Conservation (phyloP, 2,113 vertebrate genomes). For the Eolophus roseicapilla region DNA sequence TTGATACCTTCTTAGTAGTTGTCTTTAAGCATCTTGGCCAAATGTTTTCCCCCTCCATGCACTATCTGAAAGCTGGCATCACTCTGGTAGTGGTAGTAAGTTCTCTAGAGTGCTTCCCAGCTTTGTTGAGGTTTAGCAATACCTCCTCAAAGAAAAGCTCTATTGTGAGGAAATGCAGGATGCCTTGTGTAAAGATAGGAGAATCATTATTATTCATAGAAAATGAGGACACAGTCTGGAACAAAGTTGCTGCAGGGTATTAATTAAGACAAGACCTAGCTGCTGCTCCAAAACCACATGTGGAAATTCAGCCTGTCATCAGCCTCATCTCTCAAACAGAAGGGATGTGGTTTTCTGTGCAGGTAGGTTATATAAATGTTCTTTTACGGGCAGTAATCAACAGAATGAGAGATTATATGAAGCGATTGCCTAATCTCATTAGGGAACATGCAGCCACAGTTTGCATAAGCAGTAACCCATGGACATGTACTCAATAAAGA, state of each 20-base stretch:
- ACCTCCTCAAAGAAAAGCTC: not conserved
- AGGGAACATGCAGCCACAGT: not conserved
- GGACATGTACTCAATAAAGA: not conserved
- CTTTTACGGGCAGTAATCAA: slow-evolving; percentile 24
- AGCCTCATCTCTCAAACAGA: slow-evolving; percentile 13
- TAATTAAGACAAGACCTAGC: slow-evolving; percentile 19
- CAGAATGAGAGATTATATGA: slow-evolving; percentile 7
- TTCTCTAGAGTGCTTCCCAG: not conserved
- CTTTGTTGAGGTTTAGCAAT: slow-evolving; percentile 15
- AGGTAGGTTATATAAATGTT: slow-evolving; percentile 64
- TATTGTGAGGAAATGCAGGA: not conserved
- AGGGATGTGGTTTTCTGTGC: slow-evolving; percentile 54
- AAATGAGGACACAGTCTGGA: slow-evolving; percentile 21
- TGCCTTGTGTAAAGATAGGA: not conserved
- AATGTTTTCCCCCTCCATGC: not conserved
- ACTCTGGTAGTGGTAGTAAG: not conserved
- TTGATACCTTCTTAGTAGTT: not conserved
- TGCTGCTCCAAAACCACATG: slow-evolving; percentile 18
- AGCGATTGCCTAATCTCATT: slow-evolving; percentile 26
- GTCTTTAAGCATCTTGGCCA: not conserved
- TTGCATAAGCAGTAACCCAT: slow-evolving; percentile 27
- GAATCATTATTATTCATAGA: slow-evolving; percentile 1
- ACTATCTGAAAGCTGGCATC: not conserved
- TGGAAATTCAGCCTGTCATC: slow-evolving; percentile 2
- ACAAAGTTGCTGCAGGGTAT: not conserved